phyloP scores from a whole-genome alignment of 2,113 vertebrate species.

The Neogale vison region DNA sequence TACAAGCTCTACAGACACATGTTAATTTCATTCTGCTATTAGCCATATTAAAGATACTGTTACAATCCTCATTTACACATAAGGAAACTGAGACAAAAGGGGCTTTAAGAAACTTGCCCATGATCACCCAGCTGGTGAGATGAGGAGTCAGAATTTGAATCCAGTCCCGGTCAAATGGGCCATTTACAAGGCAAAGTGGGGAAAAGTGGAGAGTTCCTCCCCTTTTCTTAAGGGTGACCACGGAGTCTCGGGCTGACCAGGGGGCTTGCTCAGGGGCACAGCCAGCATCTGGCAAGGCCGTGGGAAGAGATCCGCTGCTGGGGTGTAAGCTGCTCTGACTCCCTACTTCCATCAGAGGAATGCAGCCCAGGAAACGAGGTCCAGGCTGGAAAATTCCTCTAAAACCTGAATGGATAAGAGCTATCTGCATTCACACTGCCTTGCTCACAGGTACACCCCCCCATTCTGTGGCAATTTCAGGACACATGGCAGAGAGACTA shows the following conservation, averaged over 20 bases:
- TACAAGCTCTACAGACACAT: background rate
- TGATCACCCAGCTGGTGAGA: background rate
- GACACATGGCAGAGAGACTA: background rate
- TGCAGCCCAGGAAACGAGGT: background rate
- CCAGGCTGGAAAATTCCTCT: background rate
- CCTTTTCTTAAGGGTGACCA: background rate
- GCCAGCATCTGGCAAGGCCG: accelerated
- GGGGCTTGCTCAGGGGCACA: background rate
- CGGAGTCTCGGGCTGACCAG: background rate
- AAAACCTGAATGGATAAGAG: background rate
- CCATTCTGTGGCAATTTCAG: no score
- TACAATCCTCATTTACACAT: background rate
- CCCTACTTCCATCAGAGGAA: background rate
- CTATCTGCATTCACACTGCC: background rate
- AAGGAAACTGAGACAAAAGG: background rate
- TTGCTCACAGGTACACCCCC: background rate
- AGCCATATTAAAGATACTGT: background rate
- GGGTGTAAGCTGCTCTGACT: background rate
- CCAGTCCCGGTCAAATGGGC: background rate
- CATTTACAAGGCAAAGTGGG: background rate
- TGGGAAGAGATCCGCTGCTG: no score
- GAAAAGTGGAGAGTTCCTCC: background rate
- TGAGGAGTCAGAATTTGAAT: background rate
- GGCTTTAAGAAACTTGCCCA: background rate
- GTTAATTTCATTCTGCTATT: background rate